Conservation (phyloP, 2,113 vertebrate species). For the Lynx canadensis region DNA sequence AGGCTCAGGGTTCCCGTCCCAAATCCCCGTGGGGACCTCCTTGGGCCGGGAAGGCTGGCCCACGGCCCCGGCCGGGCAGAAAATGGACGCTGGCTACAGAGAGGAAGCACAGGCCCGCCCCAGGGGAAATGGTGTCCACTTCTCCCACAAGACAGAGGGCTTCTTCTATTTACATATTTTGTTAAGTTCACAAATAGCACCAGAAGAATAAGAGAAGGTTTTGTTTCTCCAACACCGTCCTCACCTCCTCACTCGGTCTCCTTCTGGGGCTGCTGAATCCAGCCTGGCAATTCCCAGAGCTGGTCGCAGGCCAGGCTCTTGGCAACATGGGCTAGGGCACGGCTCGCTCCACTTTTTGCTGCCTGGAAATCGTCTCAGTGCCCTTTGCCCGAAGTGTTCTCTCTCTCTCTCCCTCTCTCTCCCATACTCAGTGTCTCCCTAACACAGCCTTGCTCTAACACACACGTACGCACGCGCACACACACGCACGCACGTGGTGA, state of each 20-base stretch:
- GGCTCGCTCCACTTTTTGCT: too few species aligned
- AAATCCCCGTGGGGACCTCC: background rate
- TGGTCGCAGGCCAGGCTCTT: background rate
- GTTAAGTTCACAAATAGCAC: too few species aligned
- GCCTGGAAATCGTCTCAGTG: too few species aligned
- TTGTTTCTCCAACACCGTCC: background rate
- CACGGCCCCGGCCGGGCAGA: fast-evolving
- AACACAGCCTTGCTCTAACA: background rate
- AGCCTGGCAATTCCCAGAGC: background rate
- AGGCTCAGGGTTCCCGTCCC: background rate
- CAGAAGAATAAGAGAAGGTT: background rate
- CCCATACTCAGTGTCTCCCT: background rate
- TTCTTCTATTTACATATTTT: too few species aligned
- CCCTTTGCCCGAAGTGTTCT: background rate
- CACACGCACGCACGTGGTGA: fast-evolving
- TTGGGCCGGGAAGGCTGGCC: background rate
- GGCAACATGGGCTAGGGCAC: background rate
- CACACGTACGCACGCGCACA: background rate
- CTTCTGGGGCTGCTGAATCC: background rate
- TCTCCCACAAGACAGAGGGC: background rate
- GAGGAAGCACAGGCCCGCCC: fast-evolving
- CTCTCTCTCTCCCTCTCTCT: too few species aligned
- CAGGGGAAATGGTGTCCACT: fast-evolving
- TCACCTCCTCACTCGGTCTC: fast-evolving
- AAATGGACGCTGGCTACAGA: background rate